Evolutionary conservation across 2,888 invertebrate species (phyloP), one percentile per base, ranked within the genome.

Genomic region (Asteroscopus sphinx): DNA sequence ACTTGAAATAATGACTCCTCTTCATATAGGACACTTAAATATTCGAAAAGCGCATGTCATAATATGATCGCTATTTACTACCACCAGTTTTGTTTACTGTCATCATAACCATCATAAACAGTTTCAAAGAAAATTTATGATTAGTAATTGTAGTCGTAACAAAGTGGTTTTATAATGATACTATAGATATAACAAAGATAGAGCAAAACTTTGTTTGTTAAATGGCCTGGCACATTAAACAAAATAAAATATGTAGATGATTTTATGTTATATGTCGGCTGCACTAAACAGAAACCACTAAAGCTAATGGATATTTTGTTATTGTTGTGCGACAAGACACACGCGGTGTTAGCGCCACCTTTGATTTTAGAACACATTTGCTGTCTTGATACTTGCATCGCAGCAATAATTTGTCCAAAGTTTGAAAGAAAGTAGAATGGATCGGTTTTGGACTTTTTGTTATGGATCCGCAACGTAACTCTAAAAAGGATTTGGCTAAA

Each of bases 281-380:
- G 78, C 78, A 64, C 35, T 58, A 57, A 84, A 87, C 77, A 77
- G 77, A 84, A 86, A 82, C 87, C 90, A 92, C 92, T 91, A 90
- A 82, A 85, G 91, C 92, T 94, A 94, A 94, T 94, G 94, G 93
- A 94, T 93, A 91, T 93, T 91, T 87, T 94, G 92, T 94, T 94
- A 90, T 93, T 91, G 85, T 91, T 89, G 83, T 82, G 89, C 86
- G 93, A 93, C 93, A 92, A 89, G 91, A 91, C 88, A 88, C 93
- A 94, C 87, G 76, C 90, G 91, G 92, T n/a, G n/a, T 83, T 90
- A 94, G 92, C 93, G 93, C 93, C 93, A 92, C 89, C 81, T 65
- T 70, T 75, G 26, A 68, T 45, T 76, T 41, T 62, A 76, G 61
- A 13, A 16, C 16, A 46, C 37, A 51, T 41, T 3, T 40, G 7